phyloP scores from a whole-genome alignment of 1,140 invertebrate species.

The Bilobella aurantiaca region DNA sequence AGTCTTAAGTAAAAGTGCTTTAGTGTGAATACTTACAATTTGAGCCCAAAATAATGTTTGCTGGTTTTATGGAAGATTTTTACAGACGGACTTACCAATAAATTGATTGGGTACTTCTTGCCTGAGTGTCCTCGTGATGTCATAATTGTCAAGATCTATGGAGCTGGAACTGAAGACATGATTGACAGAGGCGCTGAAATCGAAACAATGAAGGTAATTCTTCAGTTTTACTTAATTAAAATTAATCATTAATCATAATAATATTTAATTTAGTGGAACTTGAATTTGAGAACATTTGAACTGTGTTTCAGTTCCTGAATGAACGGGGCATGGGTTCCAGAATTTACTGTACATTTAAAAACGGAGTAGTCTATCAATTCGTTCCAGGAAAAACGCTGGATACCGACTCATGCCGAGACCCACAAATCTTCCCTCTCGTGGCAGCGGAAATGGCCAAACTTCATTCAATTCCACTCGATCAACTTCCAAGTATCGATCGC shows the following conservation, averaged over 20 bases:
- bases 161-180: constrained; percentile 81
- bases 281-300: too few relatives aligned
- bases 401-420: constrained; percentile 54
- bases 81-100: constrained; percentile 92
- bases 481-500: constrained; percentile 35
- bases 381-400: constrained; percentile 70
- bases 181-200: constrained; percentile 79
- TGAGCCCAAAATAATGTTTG: not conserved
- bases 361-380: constrained; percentile 89
- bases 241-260: not conserved
- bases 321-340: constrained; percentile 66
- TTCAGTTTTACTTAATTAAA: not conserved
- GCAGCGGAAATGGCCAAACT: constrained; percentile 69
- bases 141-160: constrained; percentile 81
- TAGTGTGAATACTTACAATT: not conserved
- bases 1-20: too few relatives aligned
- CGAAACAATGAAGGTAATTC: constrained; percentile 51
- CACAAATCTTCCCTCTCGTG: constrained; percentile 61
- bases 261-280: not conserved
- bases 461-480: constrained; percentile 46
- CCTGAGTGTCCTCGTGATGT: constrained; percentile 53
- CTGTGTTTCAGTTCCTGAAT: constrained; percentile 54
- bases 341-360: constrained; percentile 82
- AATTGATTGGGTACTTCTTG: constrained; percentile 66
- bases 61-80: constrained; percentile 54